Evolutionary conservation across 1,140 invertebrate genomes (phyloP), one percentile per base, ranked within the genome.

Genomic region (Lordiphosa collinella): DNA sequence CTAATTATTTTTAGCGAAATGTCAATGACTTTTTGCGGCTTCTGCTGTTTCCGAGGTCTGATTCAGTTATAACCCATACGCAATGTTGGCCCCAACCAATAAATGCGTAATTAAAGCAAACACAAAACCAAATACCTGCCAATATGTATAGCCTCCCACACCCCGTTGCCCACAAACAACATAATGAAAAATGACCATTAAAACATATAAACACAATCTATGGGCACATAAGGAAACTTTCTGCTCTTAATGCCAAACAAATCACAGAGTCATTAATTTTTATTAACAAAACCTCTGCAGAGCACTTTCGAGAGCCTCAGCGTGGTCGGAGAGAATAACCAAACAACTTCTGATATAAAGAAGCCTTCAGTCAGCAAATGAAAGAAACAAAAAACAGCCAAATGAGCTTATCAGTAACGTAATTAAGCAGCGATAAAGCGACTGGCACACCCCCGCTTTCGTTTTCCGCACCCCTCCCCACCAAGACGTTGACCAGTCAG

Each of bases 221-320:
- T 31, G 29, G 35, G 35, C 37, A 31, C 36, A 44, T 67, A 49
- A 14, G 29, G 31, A 36, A 35, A 35, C 56, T 53, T 70, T 52
- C 55, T 43, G 46, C 48, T 76, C 61, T 47, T 66, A 62, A 71
- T 61, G 71, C 60, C 76, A 80, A 82, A 82, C 57, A 80, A 80
- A 82, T 84, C 76, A 76, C 76, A 66, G 62, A 74, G 78, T 72
- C 69, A 82, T 82, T 82, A 84, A 72, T 76, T 82, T 82, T 76
- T 82, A 82, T 82, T 84, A 84, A 82, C 78, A 70, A 76, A 82
- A 82, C 84, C 76, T 76, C 54, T 55, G 12, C 58, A 57, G 72
- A 64, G 49, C 67, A 78, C 57, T 76, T 57, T 11, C 32, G 43
- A 61, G 50, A 57, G 64, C 51, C 43, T 51, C 29, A 55, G 53